These are phyloP conservation scores for Drosophila bifasciata DNA, from an alignment of 1,140 invertebrate species.

Conservation along the genomic window DNA sequence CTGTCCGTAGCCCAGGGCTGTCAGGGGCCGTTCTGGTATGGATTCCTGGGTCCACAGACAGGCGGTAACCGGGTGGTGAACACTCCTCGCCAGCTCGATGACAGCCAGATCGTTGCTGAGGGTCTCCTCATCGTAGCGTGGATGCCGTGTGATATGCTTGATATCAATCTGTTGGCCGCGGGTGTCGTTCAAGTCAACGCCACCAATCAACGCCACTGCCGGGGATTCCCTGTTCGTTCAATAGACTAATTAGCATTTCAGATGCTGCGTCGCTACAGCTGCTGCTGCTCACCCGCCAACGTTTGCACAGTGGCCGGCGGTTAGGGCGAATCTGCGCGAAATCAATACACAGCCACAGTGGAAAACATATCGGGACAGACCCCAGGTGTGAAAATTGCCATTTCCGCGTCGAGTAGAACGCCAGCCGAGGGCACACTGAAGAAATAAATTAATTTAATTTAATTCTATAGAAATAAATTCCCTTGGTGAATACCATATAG, in stretches of 20 bases:
- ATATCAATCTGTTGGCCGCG: conserved; percentile 36
- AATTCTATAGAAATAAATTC: background rate
- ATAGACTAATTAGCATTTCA: conserved; percentile 40
- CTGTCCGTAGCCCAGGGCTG: conserved; percentile 60
- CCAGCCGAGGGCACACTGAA: conserved; percentile 62
- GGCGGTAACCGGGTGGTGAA: conserved; percentile 26
- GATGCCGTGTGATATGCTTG: conserved; percentile 43
- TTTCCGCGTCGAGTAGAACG: conserved; percentile 10
- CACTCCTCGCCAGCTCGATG: conserved; percentile 29
- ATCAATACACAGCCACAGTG: conserved; percentile 61
- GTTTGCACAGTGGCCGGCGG: conserved; percentile 57
- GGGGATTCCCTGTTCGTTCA: conserved; percentile 52
- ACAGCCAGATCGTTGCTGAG: conserved; percentile 49
- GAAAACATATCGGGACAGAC: conserved; percentile 23
- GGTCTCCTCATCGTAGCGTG: conserved; percentile 37
- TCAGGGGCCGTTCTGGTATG: conserved; percentile 38
- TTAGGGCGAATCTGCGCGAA: conserved; percentile 45
- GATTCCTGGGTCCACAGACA: conserved; percentile 44
- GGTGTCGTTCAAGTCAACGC: conserved; percentile 42
- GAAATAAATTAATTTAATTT: conserved; percentile 1
- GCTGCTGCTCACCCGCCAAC: conserved; percentile 47
- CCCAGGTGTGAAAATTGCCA: conserved; percentile 2
- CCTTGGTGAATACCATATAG: conserved; percentile 66
- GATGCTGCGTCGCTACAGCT: background rate
- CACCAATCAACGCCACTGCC: conserved; percentile 49